Percentiles rank a stretch among this genome's conserved stretches.
phyloP scores from a whole-genome alignment of 2,888 invertebrate species.

The Biston stratarius region DNA sequence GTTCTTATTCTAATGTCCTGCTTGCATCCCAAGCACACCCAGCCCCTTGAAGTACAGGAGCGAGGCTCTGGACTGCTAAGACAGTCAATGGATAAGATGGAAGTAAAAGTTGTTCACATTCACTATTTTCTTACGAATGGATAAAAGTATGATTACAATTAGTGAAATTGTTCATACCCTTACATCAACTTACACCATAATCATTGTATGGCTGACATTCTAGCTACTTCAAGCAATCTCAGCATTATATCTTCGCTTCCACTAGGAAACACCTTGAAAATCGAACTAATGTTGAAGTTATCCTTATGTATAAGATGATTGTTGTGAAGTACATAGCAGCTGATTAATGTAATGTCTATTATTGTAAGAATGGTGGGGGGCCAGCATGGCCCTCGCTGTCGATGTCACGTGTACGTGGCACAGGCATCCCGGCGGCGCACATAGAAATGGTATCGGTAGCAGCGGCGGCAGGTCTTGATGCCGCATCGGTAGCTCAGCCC shows the following conservation, averaged over 20 bases:
- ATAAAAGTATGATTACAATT: neutral
- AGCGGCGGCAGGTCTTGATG: constrained; percentile 97
- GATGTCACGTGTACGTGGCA: constrained; percentile 71
- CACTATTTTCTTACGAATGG: neutral
- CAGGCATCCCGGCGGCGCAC: constrained; percentile 91
- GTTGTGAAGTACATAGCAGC: neutral
- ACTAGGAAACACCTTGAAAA: neutral
- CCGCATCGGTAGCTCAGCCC: constrained; percentile 95
- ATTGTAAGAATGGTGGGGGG: neutral
- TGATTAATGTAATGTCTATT: no score
- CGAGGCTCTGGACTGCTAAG: no score
- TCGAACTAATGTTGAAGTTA: constrained; percentile 27
- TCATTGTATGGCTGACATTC: neutral
- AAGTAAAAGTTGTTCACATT: constrained; percentile 7
- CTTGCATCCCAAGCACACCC: no score
- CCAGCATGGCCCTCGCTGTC: constrained; percentile 48
- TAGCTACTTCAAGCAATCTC: neutral
- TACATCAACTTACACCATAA: neutral
- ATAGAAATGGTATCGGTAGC: constrained; percentile 95
- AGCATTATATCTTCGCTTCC: neutral
- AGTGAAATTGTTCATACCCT: neutral
- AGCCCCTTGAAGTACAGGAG: no score
- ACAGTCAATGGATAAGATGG: no score
- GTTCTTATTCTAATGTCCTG: no score
- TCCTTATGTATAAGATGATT: neutral